Base-by-base conservation (phyloP, 2,113 vertebrate genomes). In the Cyanistes caeruleus region DNA sequence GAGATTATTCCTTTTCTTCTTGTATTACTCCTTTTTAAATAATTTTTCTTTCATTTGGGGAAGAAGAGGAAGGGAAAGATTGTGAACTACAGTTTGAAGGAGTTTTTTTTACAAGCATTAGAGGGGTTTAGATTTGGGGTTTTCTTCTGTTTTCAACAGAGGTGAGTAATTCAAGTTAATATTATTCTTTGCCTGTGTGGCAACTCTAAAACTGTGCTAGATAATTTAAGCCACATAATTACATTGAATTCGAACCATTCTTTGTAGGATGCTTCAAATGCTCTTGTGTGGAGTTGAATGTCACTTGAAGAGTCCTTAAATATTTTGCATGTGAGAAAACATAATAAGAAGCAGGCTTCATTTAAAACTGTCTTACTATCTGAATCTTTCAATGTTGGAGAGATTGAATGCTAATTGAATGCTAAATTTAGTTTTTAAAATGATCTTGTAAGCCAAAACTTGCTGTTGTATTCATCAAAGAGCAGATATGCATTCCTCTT, bases 311-410 rank as follows among this genome's bases (percentile, higher is more conserved):
- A 95, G 91, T 75, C 74, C 88, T 90, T 81, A 78, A 63, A 82
- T 77, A 55, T 74, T 96, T 94, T 83, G 27, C 35, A 18, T 95
- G 60, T 95, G 85, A 96, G 95, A 95, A 97, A 97, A 93, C 80
- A 94, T 96, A 72, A 35, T 92, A 91, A 96, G 92, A 97, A 85
- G 41, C 77, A 94, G 65, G 39, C 43, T 80, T 95, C 81, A 70
- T 11, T 95, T 65, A 16, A 85, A 88, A 53, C 12, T 60, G 17
- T 60, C 67, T 15, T 84, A 43, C 30, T 91, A 7, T 75, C 39
- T 24, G 51, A 65, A 83, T 91, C 48, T 30, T 94, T 70, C 74
- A 59, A 52, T 55, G 27, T 35, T 91, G 39, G 35, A 74, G 51
- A 77, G 19, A 20, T 69, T 84, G 67, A 93, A 67, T 84, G 51